Percentiles rank a stretch among this genome's conserved stretches.
Evolutionary conservation across 2,113 vertebrate genomes (phyloP).

Genomic region (Arvicanthis niloticus): DNA sequence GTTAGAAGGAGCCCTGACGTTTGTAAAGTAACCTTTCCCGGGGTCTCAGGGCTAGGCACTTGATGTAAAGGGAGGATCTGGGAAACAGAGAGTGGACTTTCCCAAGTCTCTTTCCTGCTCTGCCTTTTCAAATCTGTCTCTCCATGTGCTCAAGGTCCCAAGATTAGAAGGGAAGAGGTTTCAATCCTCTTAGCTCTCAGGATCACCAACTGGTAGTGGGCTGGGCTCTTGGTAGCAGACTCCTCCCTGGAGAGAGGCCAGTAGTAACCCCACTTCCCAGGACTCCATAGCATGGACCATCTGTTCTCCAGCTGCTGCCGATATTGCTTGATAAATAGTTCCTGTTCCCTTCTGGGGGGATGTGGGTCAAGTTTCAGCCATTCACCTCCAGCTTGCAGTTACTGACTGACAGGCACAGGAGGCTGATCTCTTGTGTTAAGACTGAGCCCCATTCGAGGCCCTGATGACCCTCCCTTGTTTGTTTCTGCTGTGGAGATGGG

Average conservation of each 20-base stretch:
- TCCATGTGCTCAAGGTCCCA: background rate
- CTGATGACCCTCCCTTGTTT: too few relatives aligned
- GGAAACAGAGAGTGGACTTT: background rate
- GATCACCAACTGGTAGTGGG: background rate
- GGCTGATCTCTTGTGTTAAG: fast-evolving
- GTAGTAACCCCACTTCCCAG: background rate
- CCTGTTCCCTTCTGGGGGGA: background rate
- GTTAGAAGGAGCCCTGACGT: background rate
- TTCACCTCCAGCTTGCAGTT: background rate
- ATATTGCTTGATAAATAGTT: background rate
- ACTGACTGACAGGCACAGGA: background rate
- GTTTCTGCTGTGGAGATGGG: background rate
- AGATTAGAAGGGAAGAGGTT: background rate
- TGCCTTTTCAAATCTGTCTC: background rate
- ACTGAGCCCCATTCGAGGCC: background rate
- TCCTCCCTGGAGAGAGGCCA: too few relatives aligned
- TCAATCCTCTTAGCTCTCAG: background rate
- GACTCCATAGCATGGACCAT: background rate
- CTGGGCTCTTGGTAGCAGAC: background rate
- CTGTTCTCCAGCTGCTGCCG: background rate
- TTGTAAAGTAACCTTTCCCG: too few relatives aligned
- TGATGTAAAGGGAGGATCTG: background rate
- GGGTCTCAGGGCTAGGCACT: background rate
- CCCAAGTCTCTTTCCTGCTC: background rate
- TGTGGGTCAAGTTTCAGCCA: background rate